phyloP scores from a whole-genome alignment of 2,888 invertebrate species.

The Ypsolopha sequella region DNA sequence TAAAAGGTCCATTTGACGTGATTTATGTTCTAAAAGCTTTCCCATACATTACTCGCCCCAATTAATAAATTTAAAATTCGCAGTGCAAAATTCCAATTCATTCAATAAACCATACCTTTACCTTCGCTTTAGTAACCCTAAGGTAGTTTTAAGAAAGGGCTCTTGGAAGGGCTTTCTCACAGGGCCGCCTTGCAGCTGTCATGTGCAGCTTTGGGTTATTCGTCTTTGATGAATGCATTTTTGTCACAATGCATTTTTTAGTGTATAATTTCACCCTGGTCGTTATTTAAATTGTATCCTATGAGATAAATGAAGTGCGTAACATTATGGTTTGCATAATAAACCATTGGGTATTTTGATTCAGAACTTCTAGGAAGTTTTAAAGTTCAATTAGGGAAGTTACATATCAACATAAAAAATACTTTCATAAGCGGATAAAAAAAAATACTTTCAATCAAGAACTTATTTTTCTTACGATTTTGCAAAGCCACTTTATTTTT shows the following conservation, averaged over 20 bases:
- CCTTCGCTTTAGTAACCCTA: neutral
- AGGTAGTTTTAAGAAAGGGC: constrained; percentile 2
- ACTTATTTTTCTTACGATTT: neutral
- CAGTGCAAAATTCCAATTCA: neutral
- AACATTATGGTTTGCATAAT: no score
- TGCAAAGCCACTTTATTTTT: neutral
- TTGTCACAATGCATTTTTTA: no score
- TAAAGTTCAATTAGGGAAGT: no score
- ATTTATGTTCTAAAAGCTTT: neutral
- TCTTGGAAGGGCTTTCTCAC: constrained; percentile 2
- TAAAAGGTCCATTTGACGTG: neutral
- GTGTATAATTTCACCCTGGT: no score
- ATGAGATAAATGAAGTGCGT: no score
- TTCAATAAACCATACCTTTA: neutral
- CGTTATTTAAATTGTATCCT: no score
- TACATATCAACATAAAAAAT: no score
- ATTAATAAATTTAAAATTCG: constrained; percentile 4
- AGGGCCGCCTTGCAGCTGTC: constrained; percentile 1
- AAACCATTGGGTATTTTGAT: no score
- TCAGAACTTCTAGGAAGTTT: no score
- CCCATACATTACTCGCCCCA: constrained; percentile 3
- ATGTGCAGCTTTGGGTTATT: neutral
- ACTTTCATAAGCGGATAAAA: no score
- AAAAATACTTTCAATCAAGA: neutral
- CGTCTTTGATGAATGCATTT: neutral